Evolutionary conservation across 2,113 vertebrate species (phyloP).

Genomic region (Plotosus lineatus): DNA sequence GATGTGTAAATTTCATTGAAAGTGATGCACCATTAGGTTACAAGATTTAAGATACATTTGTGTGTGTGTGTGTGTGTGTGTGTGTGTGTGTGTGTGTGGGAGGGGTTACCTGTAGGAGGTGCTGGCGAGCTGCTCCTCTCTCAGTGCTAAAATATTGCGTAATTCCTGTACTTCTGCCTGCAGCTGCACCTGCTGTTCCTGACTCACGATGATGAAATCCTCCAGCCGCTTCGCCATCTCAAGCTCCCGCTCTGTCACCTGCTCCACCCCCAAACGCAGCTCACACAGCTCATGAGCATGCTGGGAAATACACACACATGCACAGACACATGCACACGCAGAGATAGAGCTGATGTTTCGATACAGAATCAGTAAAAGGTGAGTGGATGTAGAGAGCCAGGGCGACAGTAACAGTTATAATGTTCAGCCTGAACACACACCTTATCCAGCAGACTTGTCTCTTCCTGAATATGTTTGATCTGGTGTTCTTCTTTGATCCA

Average conservation of each 20-base stretch:
- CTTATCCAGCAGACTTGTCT: conserved; percentile 64
- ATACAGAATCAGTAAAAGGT: background rate
- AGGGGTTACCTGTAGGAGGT: conserved; percentile 72
- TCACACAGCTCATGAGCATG: conserved; percentile 71
- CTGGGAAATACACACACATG: conserved; percentile 51
- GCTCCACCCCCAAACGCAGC: conserved; percentile 71
- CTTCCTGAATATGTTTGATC: conserved; percentile 58
- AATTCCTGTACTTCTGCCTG: conserved; percentile 73
- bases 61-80: background rate
- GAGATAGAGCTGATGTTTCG: background rate
- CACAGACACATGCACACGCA: background rate
- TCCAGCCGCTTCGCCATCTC: conserved; percentile 78
- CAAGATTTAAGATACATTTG: no score
- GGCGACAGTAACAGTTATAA: background rate
- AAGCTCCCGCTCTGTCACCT: conserved; percentile 75
- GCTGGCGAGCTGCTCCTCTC: conserved; percentile 74
- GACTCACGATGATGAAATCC: conserved; percentile 74
- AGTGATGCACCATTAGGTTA: background rate
- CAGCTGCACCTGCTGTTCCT: conserved; percentile 73
- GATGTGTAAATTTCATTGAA: background rate
- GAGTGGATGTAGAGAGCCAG: background rate
- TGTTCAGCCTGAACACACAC: conserved; percentile 47
- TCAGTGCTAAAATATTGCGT: conserved; percentile 65
- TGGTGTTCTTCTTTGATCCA: conserved; percentile 68
- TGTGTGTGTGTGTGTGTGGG: background rate